These are phyloP conservation scores for Brachionus koreanus DNA, from an alignment of 1,140 invertebrate species.

Conservation along the genomic window DNA sequence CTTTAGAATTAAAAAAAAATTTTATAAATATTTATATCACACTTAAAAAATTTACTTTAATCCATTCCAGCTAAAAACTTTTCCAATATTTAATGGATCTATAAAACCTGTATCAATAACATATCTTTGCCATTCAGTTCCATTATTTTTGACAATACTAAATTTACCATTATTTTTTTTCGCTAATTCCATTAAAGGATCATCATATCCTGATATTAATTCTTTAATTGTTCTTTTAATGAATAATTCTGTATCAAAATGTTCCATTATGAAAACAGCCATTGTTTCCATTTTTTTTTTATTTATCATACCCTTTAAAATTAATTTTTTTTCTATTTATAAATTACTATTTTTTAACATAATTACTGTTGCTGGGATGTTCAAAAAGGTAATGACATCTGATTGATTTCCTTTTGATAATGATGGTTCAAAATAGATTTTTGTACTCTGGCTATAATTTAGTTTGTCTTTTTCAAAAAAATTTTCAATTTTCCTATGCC, in stretches of 20 bases:
- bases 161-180: conserved; percentile 1
- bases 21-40: not conserved
- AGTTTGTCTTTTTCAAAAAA: not conserved
- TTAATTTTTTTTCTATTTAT: not conserved
- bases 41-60: not conserved
- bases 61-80: conserved; percentile 14
- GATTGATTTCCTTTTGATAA: not conserved
- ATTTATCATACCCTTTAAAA: not conserved
- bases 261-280: not conserved
- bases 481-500: not conserved
- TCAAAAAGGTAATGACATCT: not conserved
- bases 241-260: conserved; percentile 30
- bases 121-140: conserved; percentile 33
- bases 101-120: not conserved
- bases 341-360: not conserved
- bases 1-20: not conserved
- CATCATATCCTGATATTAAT: conserved; percentile 19
- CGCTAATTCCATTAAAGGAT: conserved; percentile 25
- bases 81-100: conserved; percentile 1
- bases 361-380: not conserved
- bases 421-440: not conserved
- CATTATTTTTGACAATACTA: conserved; percentile 33
- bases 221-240: not conserved
- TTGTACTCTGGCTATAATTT: not conserved
- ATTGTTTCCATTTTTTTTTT: not conserved